These are phyloP conservation scores for Dolichoris vasculosae DNA, from an alignment of 1,140 invertebrate genomes.

Conservation along the genomic window DNA sequence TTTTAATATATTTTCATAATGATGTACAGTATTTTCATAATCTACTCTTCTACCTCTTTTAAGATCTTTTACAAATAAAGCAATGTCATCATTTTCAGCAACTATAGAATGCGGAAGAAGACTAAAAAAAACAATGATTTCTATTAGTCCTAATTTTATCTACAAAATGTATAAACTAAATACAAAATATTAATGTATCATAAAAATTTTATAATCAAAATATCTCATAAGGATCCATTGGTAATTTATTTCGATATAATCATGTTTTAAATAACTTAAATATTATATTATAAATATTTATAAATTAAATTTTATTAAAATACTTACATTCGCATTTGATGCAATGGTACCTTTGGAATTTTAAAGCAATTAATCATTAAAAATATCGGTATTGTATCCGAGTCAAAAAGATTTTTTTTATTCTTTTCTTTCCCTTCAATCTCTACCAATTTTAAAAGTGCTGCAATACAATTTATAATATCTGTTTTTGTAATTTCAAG, in stretches of 20 bases:
- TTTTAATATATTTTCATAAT: conserved; percentile 76
- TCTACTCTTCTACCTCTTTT: conserved; percentile 74
- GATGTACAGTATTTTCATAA: conserved; percentile 77
- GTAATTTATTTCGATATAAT: conserved; percentile 64
- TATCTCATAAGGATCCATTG: conserved; percentile 73
- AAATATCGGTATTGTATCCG: conserved; percentile 65
- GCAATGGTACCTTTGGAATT: conserved; percentile 68
- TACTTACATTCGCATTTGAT: conserved; percentile 73
- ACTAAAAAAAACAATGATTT: conserved; percentile 61
- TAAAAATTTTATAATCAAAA: conserved; percentile 65
- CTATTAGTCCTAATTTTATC: not conserved
- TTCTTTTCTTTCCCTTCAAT: conserved; percentile 61
- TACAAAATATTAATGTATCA: conserved; percentile 56
- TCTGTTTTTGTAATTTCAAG: conserved; percentile 51
- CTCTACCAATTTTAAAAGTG: conserved; percentile 58
- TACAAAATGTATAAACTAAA: conserved; percentile 20
- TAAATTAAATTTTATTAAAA: conserved; percentile 40
- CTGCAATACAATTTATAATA: conserved; percentile 60
- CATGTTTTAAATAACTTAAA: conserved; percentile 55
- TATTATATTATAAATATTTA: conserved; percentile 8
- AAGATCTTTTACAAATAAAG: conserved; percentile 75
- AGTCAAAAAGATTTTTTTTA: conserved; percentile 66
- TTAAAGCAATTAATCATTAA: conserved; percentile 72
- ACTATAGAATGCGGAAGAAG: conserved; percentile 75
- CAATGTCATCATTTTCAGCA: conserved; percentile 74